These are phyloP conservation scores for Euphysa ruthae DNA, from an alignment of 30 jellyfish, hydroid and myxozoan genomes.

Conservation along the genomic window DNA sequence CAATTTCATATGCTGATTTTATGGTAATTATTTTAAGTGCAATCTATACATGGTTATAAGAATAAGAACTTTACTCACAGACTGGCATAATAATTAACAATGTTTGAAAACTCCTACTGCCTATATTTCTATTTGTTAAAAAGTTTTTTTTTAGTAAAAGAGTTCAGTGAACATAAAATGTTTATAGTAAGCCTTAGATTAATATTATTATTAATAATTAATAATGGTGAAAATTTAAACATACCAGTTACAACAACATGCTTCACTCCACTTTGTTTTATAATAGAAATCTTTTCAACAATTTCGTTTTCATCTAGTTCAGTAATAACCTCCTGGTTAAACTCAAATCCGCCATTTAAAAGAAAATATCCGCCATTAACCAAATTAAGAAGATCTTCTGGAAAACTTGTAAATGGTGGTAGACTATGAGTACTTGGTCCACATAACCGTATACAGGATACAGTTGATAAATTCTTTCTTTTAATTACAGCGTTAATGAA, in stretches of 20 bases:
- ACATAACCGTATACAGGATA: constrained; percentile 32
- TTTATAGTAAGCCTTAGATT: too few species aligned
- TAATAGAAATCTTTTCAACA: neutral
- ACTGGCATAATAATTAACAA: too few species aligned
- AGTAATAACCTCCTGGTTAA: constrained; percentile 20
- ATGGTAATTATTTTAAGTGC: too few species aligned
- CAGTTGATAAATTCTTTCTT: constrained; percentile 20
- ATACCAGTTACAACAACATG: constrained; percentile 50
- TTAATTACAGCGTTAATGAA: constrained; percentile 57
- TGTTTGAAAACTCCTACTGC: too few species aligned
- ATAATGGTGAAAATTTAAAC: too few species aligned
- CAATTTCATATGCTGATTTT: too few species aligned
- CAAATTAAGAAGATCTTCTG: constrained; percentile 21
- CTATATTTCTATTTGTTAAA: too few species aligned
- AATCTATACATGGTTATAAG: too few species aligned
- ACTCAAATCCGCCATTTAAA: constrained; percentile 36
- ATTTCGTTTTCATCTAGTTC: constrained; percentile 10
- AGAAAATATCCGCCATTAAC: constrained; percentile 26
- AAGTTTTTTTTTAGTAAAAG: too few species aligned
- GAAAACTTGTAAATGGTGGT: constrained; percentile 48
- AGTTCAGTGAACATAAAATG: too few species aligned
- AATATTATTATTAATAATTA: too few species aligned
- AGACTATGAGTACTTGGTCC: constrained; percentile 31
- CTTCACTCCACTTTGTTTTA: constrained; percentile 17
- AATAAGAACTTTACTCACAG: too few species aligned